Evolutionary conservation across 2,797 vertebrate species (phyloP).

Genomic region (Xenopus petersii): DNA sequence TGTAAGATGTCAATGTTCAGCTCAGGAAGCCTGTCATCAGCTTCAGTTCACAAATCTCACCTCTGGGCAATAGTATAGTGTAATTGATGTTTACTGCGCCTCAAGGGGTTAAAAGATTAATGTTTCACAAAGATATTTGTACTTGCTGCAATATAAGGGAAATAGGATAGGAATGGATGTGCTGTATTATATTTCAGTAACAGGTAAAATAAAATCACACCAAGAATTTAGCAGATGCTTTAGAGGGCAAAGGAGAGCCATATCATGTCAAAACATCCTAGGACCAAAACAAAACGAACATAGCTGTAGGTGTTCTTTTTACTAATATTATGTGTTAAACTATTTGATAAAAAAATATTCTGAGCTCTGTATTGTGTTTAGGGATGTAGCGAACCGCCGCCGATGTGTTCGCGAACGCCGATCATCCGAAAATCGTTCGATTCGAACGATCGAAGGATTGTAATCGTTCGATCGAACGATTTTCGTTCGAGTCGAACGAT

Average conservation of each 20-base stretch:
- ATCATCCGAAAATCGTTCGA: no score
- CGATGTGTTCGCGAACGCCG: no score
- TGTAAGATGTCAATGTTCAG: slow-evolving; percentile 56
- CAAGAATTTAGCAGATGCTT: neutral
- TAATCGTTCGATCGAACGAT: no score
- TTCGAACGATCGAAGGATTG: no score
- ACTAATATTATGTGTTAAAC: no score
- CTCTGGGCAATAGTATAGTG: slow-evolving; percentile 55
- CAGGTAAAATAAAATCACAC: slow-evolving; percentile 42
- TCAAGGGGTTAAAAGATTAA: slow-evolving; percentile 63
- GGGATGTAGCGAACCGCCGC: no score
- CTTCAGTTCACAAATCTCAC: slow-evolving; percentile 64
- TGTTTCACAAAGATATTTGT: slow-evolving; percentile 47
- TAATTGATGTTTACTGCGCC: slow-evolving; percentile 64
- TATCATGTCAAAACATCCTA: neutral
- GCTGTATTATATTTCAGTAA: slow-evolving; percentile 50
- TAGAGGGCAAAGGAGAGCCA: neutral
- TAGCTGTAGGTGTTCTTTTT: no score
- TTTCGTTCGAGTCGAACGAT: no score
- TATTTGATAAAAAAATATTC: no score
- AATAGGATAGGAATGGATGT: slow-evolving; percentile 24
- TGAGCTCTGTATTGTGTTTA: no score
- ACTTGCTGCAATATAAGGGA: slow-evolving; percentile 50
- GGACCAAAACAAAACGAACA: neutral
- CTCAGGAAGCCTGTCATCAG: slow-evolving; percentile 60